phyloP scores from a whole-genome alignment of 2,113 vertebrate genomes.

The Cavia aperea region DNA sequence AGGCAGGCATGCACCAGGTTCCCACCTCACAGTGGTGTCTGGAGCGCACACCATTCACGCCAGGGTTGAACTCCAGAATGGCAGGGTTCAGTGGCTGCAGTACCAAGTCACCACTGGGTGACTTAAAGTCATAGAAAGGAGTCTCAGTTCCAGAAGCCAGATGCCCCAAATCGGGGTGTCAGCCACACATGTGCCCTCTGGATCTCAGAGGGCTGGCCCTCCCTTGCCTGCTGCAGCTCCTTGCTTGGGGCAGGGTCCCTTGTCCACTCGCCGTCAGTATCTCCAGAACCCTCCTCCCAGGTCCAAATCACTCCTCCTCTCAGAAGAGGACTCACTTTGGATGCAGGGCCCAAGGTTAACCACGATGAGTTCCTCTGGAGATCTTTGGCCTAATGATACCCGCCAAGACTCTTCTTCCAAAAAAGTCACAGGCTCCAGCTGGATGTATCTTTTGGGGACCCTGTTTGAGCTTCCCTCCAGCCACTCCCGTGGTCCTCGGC shows the following conservation, averaged over 20 bases:
- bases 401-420: background rate
- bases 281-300: background rate
- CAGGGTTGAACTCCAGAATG: slow-evolving; percentile 76
- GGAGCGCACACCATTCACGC: slow-evolving; percentile 87
- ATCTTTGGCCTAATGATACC: background rate
- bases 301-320: background rate
- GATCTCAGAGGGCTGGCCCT: background rate
- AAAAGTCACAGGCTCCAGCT: background rate
- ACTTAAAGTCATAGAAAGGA: background rate
- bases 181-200: background rate
- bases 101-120: background rate
- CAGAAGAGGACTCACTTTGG: background rate
- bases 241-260: background rate
- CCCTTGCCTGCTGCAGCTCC: background rate
- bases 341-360: background rate
- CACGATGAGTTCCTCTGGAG: background rate
- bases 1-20: slow-evolving; percentile 84
- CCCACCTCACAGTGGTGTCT: slow-evolving; percentile 89
- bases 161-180: background rate
- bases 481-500: slow-evolving; percentile 83
- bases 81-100: background rate
- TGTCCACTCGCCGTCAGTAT: background rate
- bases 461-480: slow-evolving; percentile 85
- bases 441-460: background rate
- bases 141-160: background rate